Evolutionary conservation across 2,888 invertebrate species (phyloP), one percentile per base, ranked within the genome.

Genomic region (Melieria picta): DNA sequence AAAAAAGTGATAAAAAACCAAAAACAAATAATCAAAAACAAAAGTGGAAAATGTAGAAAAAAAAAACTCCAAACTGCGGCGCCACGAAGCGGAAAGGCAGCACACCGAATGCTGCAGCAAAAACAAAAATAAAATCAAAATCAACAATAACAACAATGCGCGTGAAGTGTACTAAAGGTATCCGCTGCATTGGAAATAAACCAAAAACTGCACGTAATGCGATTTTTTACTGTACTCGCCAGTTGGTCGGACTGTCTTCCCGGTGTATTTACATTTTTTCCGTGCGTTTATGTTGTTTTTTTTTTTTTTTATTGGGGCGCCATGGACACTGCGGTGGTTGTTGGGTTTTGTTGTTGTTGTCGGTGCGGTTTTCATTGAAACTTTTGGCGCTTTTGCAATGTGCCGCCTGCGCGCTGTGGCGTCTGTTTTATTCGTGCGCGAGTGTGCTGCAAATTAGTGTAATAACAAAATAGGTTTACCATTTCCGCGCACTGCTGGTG

Each of bases 381-480:
- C 63, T 69, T 69, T 63, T 63, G 42, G 62, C 69, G 56, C 62
- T 55, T 63, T 63, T 62, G 62, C 56, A 62, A 69, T 55, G 62
- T 55, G 50, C 52, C 57, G 30, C 56, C 48, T 42, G 30, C 43
- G 58, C 16, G 42, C 58, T 42, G 50, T 50, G 43, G 47, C 48
- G 42, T 9, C 52, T 62, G 61, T 4, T 61, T 10, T 7, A 10
- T 9, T 6, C 46, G 62, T 46, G 55, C 45, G 50, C 45, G 55
- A 46, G 7, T 63, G 47, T 56, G 42, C 65, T 66, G 57, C 69
- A 70, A 74, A 74, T 74, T 74, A 72, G 74, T 74, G 72, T 72
- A 72, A 74, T 74, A 74, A 72, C 74, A 66, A 72, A 72, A 74
- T 72, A 63, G 74, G 69, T 74, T 74, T 66, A 69, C 74, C 74